Conservation (phyloP, 2,797 vertebrate species). For the Pelodytes ibericus region DNA sequence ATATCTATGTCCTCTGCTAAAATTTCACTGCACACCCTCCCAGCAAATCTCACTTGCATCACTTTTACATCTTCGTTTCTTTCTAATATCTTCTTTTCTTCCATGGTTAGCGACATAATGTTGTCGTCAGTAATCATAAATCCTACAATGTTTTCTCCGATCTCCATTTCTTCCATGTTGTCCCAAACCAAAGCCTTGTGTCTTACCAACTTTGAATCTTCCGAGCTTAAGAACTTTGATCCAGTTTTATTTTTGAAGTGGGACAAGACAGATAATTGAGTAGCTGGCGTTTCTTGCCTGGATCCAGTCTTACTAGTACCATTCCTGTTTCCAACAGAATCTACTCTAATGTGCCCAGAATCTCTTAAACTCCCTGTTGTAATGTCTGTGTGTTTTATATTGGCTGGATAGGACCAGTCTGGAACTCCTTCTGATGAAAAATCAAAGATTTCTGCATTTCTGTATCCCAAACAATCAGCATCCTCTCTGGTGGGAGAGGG, state of each 20-base stretch:
- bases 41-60: constrained; percentile 45
- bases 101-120: constrained; percentile 57
- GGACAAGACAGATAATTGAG: background rate
- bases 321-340: background rate
- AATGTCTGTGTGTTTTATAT: background rate
- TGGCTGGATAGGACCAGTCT: background rate
- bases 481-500: constrained; percentile 66
- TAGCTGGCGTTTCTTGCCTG: background rate
- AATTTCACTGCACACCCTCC: background rate
- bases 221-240: background rate
- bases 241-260: too few relatives aligned
- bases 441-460: background rate
- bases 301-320: background rate
- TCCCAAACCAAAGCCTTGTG: background rate
- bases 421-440: background rate
- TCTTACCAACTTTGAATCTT: background rate
- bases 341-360: background rate
- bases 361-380: background rate
- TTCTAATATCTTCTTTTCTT: constrained; percentile 53
- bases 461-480: constrained; percentile 49
- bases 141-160: constrained; percentile 37
- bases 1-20: background rate
- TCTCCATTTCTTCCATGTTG: background rate
- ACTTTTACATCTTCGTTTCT: constrained; percentile 54
- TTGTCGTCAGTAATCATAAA: constrained; percentile 60